Conservation (phyloP, 2,113 vertebrate species). For the Copsychus sechellarum region DNA sequence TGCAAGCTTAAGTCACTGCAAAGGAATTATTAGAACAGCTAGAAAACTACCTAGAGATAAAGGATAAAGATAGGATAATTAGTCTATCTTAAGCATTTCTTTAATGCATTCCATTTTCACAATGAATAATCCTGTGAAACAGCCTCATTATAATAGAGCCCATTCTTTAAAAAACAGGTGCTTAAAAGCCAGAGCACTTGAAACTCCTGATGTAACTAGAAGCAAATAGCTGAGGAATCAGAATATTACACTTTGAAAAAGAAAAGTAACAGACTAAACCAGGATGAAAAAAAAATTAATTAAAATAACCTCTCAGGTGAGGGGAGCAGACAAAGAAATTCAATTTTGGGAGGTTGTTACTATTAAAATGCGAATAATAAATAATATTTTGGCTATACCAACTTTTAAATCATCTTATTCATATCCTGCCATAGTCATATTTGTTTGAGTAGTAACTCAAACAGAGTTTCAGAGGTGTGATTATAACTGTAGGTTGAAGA, state of each 20-base stretch:
- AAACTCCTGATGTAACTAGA: neutral
- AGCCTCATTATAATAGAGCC: neutral
- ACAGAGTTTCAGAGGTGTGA: neutral
- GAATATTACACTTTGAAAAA: neutral
- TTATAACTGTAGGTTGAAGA: neutral
- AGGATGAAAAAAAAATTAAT: neutral
- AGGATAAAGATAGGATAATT: neutral
- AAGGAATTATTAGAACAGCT: neutral
- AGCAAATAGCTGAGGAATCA: neutral
- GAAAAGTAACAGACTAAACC: neutral
- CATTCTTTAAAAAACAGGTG: neutral
- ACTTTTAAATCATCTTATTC: neutral
- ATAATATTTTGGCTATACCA: neutral
- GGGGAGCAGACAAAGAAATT: neutral
- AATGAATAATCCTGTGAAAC: neutral
- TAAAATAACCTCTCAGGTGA: neutral
- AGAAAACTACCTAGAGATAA: neutral
- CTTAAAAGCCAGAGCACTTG: neutral
- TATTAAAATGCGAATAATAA: neutral
- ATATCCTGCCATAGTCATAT: neutral
- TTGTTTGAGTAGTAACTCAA: neutral
- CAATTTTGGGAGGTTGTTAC: neutral
- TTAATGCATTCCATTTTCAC: neutral
- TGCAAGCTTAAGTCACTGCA: neutral
- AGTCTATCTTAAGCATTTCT: neutral